phyloP scores from a whole-genome alignment of 2,113 vertebrate genomes.

The Casuarius casuarius region DNA sequence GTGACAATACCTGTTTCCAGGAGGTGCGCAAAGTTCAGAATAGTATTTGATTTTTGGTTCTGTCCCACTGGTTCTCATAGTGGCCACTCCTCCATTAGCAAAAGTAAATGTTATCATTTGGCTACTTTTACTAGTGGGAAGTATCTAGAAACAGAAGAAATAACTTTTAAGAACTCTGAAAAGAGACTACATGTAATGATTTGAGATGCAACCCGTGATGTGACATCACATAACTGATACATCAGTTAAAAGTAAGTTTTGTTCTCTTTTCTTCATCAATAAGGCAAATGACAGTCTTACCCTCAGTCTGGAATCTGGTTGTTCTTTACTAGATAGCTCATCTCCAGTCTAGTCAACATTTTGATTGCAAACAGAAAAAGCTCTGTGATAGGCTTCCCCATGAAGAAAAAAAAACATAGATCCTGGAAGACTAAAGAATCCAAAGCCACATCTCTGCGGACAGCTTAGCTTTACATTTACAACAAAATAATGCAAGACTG shows the following conservation, averaged over 20 bases:
- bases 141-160: slow-evolving; percentile 79
- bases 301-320: neutral
- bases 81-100: slow-evolving; percentile 92
- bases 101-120: slow-evolving; percentile 99
- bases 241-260: neutral
- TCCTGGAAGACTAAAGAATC: neutral
- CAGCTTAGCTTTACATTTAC: neutral
- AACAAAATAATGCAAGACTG: neutral
- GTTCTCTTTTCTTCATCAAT: neutral
- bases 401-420: neutral
- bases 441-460: neutral
- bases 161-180: neutral
- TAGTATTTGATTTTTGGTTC: slow-evolving; percentile 99
- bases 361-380: neutral
- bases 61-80: slow-evolving; percentile 95
- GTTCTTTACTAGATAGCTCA: neutral
- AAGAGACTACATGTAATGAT: neutral
- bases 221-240: neutral
- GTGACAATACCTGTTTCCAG: slow-evolving; percentile 88
- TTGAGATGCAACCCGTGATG: neutral
- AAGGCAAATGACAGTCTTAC: neutral
- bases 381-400: neutral
- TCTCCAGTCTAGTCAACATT: neutral
- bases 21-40: slow-evolving; percentile 91
- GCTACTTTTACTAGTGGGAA: slow-evolving; percentile 92